Evolutionary conservation across 1,140 invertebrate species (phyloP), one percentile per base, ranked within the genome.

Genomic region (Pygmarrhopalites habei): DNA sequence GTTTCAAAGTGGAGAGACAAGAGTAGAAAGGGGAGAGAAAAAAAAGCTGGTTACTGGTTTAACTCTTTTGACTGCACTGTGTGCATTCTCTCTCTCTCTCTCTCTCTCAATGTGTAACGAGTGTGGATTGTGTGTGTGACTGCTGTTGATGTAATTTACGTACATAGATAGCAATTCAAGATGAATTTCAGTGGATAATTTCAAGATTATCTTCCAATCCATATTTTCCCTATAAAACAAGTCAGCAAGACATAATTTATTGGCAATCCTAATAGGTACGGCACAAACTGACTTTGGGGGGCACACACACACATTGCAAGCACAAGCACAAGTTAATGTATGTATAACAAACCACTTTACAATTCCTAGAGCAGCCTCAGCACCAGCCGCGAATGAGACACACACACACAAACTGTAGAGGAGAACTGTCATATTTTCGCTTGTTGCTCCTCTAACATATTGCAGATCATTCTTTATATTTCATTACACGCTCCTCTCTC

Each of bases 401-500:
- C 15, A 21, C 15, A 25, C 12, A 15, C 21, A 21, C 10, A 21
- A 25, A 49, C 7, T 10, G 15, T 28, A 28, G 10, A 53, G 23
- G 35, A 60, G 64, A 53, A 66, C 46, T 60, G 55, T 60, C 53
- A 66, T 66, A 61, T 66, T 66, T 51, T 62, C 58, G 64, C 64
- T 66, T 66, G 64, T 66, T 66, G 64, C 64, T 46, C 64, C 28
- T 32, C 30, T 53, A 66, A 66, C 52, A 61, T 47, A 66, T 51
- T 53, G 63, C 58, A 53, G 53, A 55, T 62, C 65, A 66, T 66
- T 66, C 65, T 53, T 62, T 66, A 62, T n/a, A n/a, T 62, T 66
- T 66, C 65, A 66, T 66, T 66, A 66, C 60, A 41, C 51, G 60
- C 51, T 60, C n/a, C 15, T 15, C 52, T 57, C 55, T 58, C 64